phyloP scores from a whole-genome alignment of 2,888 invertebrate species.

The Philereme vetulata region DNA sequence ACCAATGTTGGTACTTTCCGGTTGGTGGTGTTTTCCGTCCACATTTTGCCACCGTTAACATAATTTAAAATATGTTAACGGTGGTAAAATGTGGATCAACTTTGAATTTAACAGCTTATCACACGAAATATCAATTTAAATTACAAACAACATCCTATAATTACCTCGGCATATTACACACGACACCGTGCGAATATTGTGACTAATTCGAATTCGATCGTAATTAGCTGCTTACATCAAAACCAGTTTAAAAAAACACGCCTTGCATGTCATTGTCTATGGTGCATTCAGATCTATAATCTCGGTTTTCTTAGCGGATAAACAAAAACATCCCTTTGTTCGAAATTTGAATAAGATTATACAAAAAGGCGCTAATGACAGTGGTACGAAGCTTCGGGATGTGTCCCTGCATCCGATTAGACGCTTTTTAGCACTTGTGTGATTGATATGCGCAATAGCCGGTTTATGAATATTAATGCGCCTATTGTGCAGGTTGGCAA shows the following conservation, averaged over 20 bases:
- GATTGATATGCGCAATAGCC: constrained; percentile 81
- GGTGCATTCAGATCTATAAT: constrained; percentile 47
- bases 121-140: constrained; percentile 34
- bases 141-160: constrained; percentile 54
- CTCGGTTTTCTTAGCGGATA: constrained; percentile 66
- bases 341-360: constrained; percentile 67
- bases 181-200: constrained; percentile 67
- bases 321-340: constrained; percentile 78
- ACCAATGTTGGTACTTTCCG: too few species aligned
- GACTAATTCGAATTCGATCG: constrained; percentile 58
- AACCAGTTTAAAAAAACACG: constrained; percentile 47
- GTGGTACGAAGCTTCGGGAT: constrained; percentile 69
- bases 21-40: too few species aligned
- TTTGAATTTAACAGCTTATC: too few species aligned
- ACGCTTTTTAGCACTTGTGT: constrained; percentile 73
- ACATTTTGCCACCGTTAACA: too few species aligned
- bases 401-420: constrained; percentile 76
- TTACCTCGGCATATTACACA: constrained; percentile 60
- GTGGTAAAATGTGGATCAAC: too few species aligned
- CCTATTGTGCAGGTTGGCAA: constrained; percentile 65
- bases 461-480: constrained; percentile 75
- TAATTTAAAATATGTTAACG: too few species aligned
- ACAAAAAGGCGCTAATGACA: constrained; percentile 78
- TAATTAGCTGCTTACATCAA: constrained; percentile 61
- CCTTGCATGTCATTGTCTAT: constrained; percentile 52